Evolutionary conservation across 2,888 invertebrate genomes (phyloP).

Genomic region (Mactromeris polynyma): DNA sequence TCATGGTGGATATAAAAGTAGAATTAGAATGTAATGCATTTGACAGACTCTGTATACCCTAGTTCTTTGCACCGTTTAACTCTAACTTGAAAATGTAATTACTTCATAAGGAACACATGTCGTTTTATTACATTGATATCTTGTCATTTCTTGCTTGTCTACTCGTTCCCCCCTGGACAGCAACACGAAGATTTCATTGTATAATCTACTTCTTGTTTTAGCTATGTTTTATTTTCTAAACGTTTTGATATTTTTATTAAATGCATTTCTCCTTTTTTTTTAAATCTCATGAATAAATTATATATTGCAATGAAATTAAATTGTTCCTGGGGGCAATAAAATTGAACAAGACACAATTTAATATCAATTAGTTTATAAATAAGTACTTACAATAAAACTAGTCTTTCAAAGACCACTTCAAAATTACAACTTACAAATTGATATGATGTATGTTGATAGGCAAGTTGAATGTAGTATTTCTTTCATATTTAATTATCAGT

Average conservation of each 20-base stretch:
- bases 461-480: no score
- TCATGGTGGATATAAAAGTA: neutral
- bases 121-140: neutral
- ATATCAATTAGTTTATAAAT: neutral
- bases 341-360: neutral
- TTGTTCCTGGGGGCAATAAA: neutral
- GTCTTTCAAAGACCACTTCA: no score
- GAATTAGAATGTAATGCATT: neutral
- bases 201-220: neutral
- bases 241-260: neutral
- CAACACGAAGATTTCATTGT: neutral
- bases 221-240: neutral
- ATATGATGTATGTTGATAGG: no score
- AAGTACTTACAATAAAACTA: neutral
- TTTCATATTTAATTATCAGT: no score
- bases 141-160: neutral
- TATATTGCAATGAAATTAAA: neutral
- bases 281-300: neutral
- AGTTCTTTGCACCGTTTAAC: neutral
- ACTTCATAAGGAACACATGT: neutral
- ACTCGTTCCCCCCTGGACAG: neutral
- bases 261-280: neutral
- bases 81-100: neutral
- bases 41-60: neutral
- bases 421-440: no score